Percentiles rank a stretch among this genome's conserved stretches.
Evolutionary conservation across 2,113 vertebrate genomes (phyloP).

Genomic region (Stomatorhinus ivindoensis): DNA sequence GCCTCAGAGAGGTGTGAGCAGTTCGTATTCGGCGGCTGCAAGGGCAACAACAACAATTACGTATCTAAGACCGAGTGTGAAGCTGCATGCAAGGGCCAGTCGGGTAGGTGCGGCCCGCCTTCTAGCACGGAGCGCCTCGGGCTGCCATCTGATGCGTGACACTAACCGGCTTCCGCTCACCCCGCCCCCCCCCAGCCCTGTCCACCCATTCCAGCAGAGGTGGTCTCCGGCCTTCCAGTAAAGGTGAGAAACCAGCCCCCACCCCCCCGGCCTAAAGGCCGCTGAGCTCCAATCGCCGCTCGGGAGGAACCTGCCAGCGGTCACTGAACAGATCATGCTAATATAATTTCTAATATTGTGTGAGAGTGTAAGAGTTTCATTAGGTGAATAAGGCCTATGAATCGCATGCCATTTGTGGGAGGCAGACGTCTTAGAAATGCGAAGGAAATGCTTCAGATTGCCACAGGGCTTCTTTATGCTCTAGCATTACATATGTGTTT

Average conservation of each 20-base stretch:
- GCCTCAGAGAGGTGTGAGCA: constrained; percentile 64
- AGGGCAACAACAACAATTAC: constrained; percentile 85
- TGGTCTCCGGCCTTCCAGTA: background rate
- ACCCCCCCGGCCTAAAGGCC: background rate
- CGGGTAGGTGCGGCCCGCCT: constrained; percentile 27
- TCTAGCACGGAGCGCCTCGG: background rate
- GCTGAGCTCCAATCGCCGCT: background rate
- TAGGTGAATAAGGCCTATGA: background rate
- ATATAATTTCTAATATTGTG: background rate
- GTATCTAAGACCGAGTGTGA: constrained; percentile 67
- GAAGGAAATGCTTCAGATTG: background rate
- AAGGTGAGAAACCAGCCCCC: constrained; percentile 41
- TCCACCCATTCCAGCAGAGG: constrained; percentile 17
- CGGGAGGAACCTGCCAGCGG: background rate
- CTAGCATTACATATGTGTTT: background rate
- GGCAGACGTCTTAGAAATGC: background rate
- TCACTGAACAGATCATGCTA: background rate
- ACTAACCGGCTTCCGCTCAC: background rate
- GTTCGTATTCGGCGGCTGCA: constrained; percentile 84
- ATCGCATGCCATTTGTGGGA: background rate
- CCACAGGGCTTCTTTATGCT: background rate
- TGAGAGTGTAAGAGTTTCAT: background rate
- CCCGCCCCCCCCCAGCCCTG: background rate
- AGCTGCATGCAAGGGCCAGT: constrained; percentile 61
- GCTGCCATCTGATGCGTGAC: background rate